Base-by-base conservation (phyloP, 2,113 vertebrate genomes). In the Psophia crepitans region DNA sequence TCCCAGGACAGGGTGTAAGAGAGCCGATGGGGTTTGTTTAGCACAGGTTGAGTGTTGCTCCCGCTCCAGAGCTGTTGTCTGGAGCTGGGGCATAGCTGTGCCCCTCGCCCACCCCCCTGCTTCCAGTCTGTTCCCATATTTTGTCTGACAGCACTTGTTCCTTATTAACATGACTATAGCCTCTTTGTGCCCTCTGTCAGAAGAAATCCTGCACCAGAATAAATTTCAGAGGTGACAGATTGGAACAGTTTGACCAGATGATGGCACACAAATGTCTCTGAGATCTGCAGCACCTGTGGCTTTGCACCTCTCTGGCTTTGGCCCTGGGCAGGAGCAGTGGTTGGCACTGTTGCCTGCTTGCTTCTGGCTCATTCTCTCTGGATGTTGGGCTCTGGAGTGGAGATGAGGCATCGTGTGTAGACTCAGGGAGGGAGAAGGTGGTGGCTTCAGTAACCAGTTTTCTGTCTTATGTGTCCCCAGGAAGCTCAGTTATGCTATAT, bases 171-270 rank as follows among this genome's bases (percentile, higher is more conserved):
- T 95, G 75, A 90, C 96, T 96, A 92, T 90, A 74, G 93, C 3
- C 27, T 92, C 92, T 97, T 96, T 96, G 96, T 96, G 83, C 83
- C 76, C 68, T 75, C 92, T 5, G 27, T 81, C 88, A 96, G 95
- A 64, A 95, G 90, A 93, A 88, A 94, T 57, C 68, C 76, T 71
- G 60, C 68, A 83, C 85, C 86, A 63, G 96, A 96, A 96, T 96
- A 90, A 90, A 95, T 95, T 97, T 96, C 83, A 15, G 80, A 53
- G 86, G 95, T 90, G 95, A 95, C 96, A 97, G 97, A 97, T 97
- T 93, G 96, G 90, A 95, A 53, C 80, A 2, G 77, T 95, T 90
- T 75, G 94, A 75, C 92, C 94, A 93, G 97, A 95, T 84, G 95
- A 97, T 92, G 92, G 95, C 84, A 96, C 90, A 94, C 90, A 93